phyloP scores from a whole-genome alignment of 2,113 vertebrate species.

The Scopus umbretta region DNA sequence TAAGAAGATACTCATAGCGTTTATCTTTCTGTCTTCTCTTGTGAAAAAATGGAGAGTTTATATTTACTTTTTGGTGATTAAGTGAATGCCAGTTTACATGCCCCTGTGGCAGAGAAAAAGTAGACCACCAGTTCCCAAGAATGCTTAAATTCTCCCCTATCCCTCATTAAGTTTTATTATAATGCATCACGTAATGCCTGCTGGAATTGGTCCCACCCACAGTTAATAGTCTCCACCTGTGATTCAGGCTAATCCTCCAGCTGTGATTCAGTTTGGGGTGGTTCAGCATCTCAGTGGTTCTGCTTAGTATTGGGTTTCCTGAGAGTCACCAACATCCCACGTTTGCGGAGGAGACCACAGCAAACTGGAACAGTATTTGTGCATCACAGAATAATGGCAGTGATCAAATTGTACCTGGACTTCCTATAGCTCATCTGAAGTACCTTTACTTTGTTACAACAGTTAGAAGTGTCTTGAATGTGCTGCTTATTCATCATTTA shows the following conservation, averaged over 20 bases:
- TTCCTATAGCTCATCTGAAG: background rate
- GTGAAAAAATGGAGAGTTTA: background rate
- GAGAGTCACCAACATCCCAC: background rate
- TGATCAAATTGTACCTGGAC: background rate
- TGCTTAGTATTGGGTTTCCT: background rate
- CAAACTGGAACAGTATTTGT: background rate
- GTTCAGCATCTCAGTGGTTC: background rate
- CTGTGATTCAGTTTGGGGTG: background rate
- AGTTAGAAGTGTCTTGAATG: background rate
- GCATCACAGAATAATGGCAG: background rate
- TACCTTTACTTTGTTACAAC: background rate
- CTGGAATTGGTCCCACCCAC: background rate
- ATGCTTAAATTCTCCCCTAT: background rate
- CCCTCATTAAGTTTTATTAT: background rate
- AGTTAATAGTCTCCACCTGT: background rate
- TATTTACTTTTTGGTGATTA: background rate
- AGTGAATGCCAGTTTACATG: background rate
- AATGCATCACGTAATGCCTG: background rate
- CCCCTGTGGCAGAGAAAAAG: background rate
- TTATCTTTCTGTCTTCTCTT: background rate
- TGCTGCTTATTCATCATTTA: background rate
- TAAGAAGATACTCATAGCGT: background rate
- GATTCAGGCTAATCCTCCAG: background rate
- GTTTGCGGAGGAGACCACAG: background rate
- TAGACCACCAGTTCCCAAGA: background rate